These are phyloP conservation scores for Dreissena rostriformis DNA, from an alignment of 1,140 invertebrate genomes.

Conservation along the genomic window DNA sequence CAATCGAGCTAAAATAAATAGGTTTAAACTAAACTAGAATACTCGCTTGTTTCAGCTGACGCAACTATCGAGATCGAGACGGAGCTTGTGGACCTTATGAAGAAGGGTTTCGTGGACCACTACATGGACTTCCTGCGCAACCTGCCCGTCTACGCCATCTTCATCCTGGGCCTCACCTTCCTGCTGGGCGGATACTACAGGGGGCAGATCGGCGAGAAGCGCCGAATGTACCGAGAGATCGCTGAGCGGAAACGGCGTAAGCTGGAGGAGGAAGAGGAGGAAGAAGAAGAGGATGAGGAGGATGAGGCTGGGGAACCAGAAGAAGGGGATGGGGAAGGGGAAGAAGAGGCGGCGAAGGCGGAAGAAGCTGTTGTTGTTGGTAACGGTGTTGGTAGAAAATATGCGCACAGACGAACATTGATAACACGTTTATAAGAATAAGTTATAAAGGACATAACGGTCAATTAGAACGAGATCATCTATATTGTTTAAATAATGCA, in stretches of 20 bases:
- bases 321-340: conserved; percentile 12
- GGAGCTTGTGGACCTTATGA: conserved; percentile 27
- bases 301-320: not conserved
- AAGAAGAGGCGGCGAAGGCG: conserved; percentile 24
- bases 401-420: too few species aligned
- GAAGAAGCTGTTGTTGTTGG: too few species aligned
- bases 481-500: too few species aligned
- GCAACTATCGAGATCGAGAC: conserved; percentile 50
- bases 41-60: conserved; percentile 47
- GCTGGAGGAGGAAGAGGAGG: conserved; percentile 21
- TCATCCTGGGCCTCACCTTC: conserved; percentile 52
- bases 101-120: conserved; percentile 51
- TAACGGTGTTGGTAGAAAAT: too few species aligned
- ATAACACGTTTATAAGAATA: too few species aligned
- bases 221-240: conserved; percentile 45
- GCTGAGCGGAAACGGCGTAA: conserved; percentile 26
- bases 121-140: conserved; percentile 52
- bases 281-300: conserved; percentile 12
- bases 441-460: too few species aligned
- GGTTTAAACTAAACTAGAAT: too few species aligned
- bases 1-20: too few species aligned
- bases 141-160: conserved; percentile 43
- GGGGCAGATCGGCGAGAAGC: conserved; percentile 39
- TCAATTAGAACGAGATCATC: too few species aligned
- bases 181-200: conserved; percentile 45